Evolutionary conservation across 2,888 invertebrate genomes (phyloP), one percentile per base, ranked within the genome.

Genomic region (Strigamia transsilvanica): DNA sequence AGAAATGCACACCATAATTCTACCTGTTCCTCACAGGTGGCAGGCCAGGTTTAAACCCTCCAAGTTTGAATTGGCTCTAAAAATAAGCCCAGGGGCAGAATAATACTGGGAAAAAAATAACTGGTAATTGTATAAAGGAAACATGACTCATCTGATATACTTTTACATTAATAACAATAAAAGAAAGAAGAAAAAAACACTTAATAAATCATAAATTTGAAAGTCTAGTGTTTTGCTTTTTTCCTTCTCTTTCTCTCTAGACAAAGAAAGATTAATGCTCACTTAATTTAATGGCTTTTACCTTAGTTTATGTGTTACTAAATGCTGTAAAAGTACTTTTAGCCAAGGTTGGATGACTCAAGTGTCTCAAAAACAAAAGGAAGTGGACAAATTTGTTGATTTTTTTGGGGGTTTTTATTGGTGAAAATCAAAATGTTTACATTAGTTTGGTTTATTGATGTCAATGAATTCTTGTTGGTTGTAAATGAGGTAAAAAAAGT

Each of bases 281-380:
- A 7, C 18, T 56, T n/a, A 56, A 56, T 18, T 56, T 56, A 56
- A 56, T 56, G n/a, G 18, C 18, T 56, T 56, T 56, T 56, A n/a
- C 15, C 56, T 56, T 56, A 56, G n/a, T 56, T 56, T 56, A 18
- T 56, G 56, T 56, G 56, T 56, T 56, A 18, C 56, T 56, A 56
- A 56, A n/a, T 56, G n/a, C 51, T 51, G 51, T 51, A 51, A 51
- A 51, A n/a, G 12, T 6, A 15, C 38, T 51, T 42, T 56, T 51
- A 77, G 77, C 56, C 80, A 81, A 56, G 83, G 81, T 79, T 83
- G 73, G 56, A 82, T 80, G 80, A 83, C 80, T 82, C 79, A 10
- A 27, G 3, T 27, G 3, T 27, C 2, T 27, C 27, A 80, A 77
- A 78, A 61, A 80, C 82, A 78, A 82, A 79, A 61, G 79, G 79